Evolutionary conservation across 1,140 invertebrate genomes (phyloP), one percentile per base, ranked within the genome.

Genomic region (Leucophenga varia): DNA sequence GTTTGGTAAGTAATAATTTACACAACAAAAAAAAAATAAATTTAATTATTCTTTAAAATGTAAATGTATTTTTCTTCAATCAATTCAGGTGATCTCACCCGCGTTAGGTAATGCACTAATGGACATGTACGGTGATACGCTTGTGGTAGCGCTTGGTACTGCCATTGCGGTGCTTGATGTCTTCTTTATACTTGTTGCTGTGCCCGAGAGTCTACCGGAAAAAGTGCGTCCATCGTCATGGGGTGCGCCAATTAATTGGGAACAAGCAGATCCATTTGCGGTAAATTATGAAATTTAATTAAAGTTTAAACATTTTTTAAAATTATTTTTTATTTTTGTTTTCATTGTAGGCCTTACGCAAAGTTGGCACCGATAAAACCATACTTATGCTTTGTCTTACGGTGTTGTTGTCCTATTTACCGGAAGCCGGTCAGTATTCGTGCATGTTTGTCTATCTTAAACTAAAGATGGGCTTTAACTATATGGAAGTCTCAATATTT

Each of bases 371-470:
- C 61, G 97, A 99, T 76, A 87, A 91, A 57, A 95, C 95, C 46
- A 95, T 99, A 63, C 80, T 98, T 53, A 90, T 98, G 84, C 83
- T 99, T 53, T 98, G 95, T 79, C 88, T 97, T 49, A 92, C 96
- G 18, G 96, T 99, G 53, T 95, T 99, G 76, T 82, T 99, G 32
- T 98, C 95, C 19, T 98, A 99, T 79, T 80, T 99, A 57, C 96
- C 97, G n/a, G 97, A 99, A 77, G 90, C 90, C 21, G 96, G 96
- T 50, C 93, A 98, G 79, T 99, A 99, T 79, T 98, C 96, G 47
- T 98, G 96, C 79, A 98, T 99, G 79, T 99, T 99, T 81, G 96
- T 99, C 58, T 99, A 99, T 79, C 84, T 99, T 36, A 95, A 93
- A 80, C 82, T 99, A 63, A 95, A 97, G 55, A 96, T 99, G 88